These are phyloP conservation scores for Danionella dracula DNA, from an alignment of 2,797 vertebrate genomes.

Conservation along the genomic window DNA sequence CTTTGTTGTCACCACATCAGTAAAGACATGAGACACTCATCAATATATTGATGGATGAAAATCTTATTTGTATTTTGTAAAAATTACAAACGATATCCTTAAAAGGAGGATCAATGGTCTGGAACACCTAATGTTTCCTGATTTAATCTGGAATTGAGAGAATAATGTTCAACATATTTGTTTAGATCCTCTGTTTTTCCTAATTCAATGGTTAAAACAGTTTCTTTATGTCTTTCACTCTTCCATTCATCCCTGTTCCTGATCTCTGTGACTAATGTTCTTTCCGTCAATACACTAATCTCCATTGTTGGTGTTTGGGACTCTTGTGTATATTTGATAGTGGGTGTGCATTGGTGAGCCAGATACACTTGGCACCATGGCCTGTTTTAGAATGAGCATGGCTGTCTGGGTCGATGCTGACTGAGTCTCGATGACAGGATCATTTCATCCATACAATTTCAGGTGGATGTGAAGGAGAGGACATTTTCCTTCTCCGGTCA, in stretches of 20 bases:
- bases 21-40: no score
- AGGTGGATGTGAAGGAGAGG: constrained; percentile 2
- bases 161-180: no score
- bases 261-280: constrained; percentile 47
- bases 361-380: constrained; percentile 29
- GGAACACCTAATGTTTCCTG: no score
- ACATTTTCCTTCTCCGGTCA: neutral
- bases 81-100: no score
- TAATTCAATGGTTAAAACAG: constrained; percentile 15
- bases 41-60: no score
- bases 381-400: constrained; percentile 9
- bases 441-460: constrained; percentile 5
- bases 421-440: constrained; percentile 5
- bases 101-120: no score
- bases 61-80: no score
- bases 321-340: constrained; percentile 51
- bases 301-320: constrained; percentile 44
- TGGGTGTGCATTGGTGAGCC: constrained; percentile 36
- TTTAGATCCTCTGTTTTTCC: neutral
- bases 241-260: constrained; percentile 39
- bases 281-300: constrained; percentile 47
- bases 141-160: no score
- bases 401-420: constrained; percentile 9
- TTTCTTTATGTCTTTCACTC: constrained; percentile 31
- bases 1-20: no score